These are phyloP conservation scores for Polyommatus iphigenia DNA, from an alignment of 2,888 invertebrate species.

Conservation along the genomic window DNA sequence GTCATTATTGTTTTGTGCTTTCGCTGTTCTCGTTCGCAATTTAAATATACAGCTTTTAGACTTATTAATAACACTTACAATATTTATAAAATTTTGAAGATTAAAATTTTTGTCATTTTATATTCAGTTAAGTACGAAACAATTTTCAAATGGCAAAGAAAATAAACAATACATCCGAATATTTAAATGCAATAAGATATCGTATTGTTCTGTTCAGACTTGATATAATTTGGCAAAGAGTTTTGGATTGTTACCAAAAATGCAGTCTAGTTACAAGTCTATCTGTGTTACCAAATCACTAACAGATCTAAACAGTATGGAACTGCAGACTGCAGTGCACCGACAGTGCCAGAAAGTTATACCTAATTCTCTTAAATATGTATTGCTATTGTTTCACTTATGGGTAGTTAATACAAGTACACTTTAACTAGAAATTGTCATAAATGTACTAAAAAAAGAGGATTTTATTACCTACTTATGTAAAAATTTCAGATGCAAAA, in stretches of 20 bases:
- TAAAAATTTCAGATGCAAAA: background rate
- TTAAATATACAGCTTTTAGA: background rate
- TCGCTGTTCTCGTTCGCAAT: background rate
- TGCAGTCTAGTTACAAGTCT: conserved; percentile 25
- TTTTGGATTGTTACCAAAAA: conserved; percentile 29
- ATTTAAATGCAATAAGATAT: conserved; percentile 23
- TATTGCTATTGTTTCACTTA: background rate
- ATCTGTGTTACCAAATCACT: conserved; percentile 24
- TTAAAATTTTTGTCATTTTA: background rate
- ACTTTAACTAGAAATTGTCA: background rate
- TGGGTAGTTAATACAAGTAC: background rate
- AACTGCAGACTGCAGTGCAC: conserved; percentile 4
- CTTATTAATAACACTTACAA: background rate
- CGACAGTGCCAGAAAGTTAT: conserved; percentile 12
- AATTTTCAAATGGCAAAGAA: background rate
- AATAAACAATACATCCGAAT: background rate
- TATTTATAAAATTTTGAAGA: background rate
- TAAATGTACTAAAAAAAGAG: too few species aligned
- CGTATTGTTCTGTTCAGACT: conserved; percentile 17
- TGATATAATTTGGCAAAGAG: conserved; percentile 30
- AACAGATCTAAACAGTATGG: conserved; percentile 24
- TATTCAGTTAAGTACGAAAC: background rate
- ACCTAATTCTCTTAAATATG: background rate
- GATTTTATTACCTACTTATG: background rate
- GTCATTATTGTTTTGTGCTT: background rate